Base-by-base conservation (phyloP, 2,888 invertebrate genomes). In the Antheraea yamamai region DNA sequence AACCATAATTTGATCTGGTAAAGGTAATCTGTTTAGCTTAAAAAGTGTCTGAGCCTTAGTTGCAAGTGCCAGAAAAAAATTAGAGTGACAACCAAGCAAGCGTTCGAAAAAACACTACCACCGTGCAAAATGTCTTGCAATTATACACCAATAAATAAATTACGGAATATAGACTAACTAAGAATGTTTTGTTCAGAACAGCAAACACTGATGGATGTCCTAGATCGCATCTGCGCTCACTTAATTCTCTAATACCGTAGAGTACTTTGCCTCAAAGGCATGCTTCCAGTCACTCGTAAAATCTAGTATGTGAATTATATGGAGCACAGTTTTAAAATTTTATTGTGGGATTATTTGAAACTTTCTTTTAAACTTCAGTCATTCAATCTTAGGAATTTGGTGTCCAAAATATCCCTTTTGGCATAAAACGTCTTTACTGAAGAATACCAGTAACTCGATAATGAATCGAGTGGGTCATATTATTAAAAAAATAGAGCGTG, bases 151-250 rank as follows among this genome's bases (percentile, higher is more conserved):
- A 58, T n/a, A 61, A 7, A 23, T 1, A n/a, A 61, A 1, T 10
- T 61, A 61, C n/a, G 61, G n/a, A 8, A 23, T 61, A n/a, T 23
- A 61, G 1, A 23, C 23, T 61, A 58, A 23, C 23, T 12, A 61
- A 4, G 23, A 12, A 23, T 61, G 12, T 61, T 10, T 61, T 61
- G 23, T 61, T 61, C 14, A 78, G 78, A 79, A 81, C 78, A 75
- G 55, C 68, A 18, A 73, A 74, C 80, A 55, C 75, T 82, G 84
- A 84, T 84, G 79, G 84, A 83, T 83, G 83, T 75, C 73, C 51
- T 74, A 72, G 79, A 78, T 77, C 76, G 77, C 84, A 84, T 83
- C 83, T 83, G 84, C 77, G 78, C 77, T 72, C 75, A 51, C 64
- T 79, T 81, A 77, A 81, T 55, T 20, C 82, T 79, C 79, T 81